Evolutionary conservation across 1,140 invertebrate species (phyloP), one percentile per base, ranked within the genome.

Genomic region (Zaprionus nigranus): DNA sequence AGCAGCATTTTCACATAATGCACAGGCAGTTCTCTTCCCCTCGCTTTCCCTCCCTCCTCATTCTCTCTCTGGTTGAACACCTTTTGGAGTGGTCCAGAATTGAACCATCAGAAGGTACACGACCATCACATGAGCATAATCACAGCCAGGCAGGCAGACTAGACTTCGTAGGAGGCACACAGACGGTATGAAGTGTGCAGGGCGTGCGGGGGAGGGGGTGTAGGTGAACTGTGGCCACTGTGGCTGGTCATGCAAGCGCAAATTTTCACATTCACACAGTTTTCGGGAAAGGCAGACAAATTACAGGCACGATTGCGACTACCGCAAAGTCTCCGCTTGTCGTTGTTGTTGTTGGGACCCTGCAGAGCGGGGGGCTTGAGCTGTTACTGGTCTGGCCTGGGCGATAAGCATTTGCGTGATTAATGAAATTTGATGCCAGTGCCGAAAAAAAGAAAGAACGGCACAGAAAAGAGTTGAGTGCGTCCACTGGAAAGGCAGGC

Each of bases 361-460:
- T 15, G 34, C 46, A 20, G 66, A 24, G 57, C 59, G 40, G 75
- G n/a, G 13, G 20, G 34, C 72, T 67, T 22, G 12, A 46, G 40
- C 68, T 63, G 46, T 22, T 63, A 26, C 46, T 73, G 75, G 30
- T 64, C 30, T 34, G 30, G 62, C 61, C 63, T n/a, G 24, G 34
- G 58, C 80, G 83, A 87, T 88, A 87, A 87, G 81, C 83, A 83
- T 81, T 87, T 88, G 84, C 77, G 83, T 87, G 83, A 88, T 87
- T 87, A 87, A 87, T 88, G 84, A 87, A 87, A 87, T 88, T 87
- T 76, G 83, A 80, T 68, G 67, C 67, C 77, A 58, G 26, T 22
- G 36, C 77, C 62, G 38, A 38, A 38, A 68, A 38, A 51, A 36
- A 68, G 61, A 28, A 40, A 40, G 2, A 43, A 43, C n/a, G 26